Conservation (phyloP, 2,797 vertebrate species). For the Rhyacichthys aspro region DNA sequence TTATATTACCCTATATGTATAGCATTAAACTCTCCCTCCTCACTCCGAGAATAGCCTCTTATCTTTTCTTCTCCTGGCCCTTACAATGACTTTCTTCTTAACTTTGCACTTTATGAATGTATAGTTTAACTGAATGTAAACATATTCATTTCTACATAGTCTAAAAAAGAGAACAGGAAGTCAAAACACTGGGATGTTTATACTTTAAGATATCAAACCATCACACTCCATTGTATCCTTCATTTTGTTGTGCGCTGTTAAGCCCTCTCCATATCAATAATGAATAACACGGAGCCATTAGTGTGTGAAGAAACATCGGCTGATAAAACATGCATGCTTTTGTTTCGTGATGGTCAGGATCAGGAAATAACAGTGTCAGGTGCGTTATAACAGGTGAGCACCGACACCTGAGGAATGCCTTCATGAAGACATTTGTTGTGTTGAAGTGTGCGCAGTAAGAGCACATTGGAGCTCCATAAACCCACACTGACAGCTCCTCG, state of each 20-base stretch:
- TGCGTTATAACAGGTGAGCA: neutral
- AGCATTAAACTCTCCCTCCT: too few relatives aligned
- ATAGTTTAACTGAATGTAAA: too few relatives aligned
- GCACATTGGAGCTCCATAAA: neutral
- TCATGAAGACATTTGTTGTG: neutral
- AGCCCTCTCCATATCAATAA: constrained; percentile 2
- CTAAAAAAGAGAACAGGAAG: too few relatives aligned
- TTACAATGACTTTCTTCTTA: neutral
- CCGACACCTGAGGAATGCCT: constrained; percentile 1
- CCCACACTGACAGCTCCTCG: constrained; percentile 29
- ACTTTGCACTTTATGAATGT: constrained; percentile 2
- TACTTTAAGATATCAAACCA: neutral
- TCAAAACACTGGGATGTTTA: too few relatives aligned
- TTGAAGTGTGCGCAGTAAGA: neutral
- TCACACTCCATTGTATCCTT: neutral
- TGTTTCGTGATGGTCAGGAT: neutral
- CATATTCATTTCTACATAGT: too few relatives aligned
- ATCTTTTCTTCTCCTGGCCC: neutral
- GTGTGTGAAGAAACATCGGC: neutral
- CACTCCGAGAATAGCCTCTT: too few relatives aligned
- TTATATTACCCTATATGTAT: too few relatives aligned
- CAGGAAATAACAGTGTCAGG: neutral
- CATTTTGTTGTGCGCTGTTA: constrained; percentile 1
- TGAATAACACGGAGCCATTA: constrained; percentile 5
- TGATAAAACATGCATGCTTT: neutral